A percentile compares a stretch with the other conserved stretches of the same genome.
Evolutionary conservation across 1,140 invertebrate genomes (phyloP).

Genomic region (Ceratina calcarata): DNA sequence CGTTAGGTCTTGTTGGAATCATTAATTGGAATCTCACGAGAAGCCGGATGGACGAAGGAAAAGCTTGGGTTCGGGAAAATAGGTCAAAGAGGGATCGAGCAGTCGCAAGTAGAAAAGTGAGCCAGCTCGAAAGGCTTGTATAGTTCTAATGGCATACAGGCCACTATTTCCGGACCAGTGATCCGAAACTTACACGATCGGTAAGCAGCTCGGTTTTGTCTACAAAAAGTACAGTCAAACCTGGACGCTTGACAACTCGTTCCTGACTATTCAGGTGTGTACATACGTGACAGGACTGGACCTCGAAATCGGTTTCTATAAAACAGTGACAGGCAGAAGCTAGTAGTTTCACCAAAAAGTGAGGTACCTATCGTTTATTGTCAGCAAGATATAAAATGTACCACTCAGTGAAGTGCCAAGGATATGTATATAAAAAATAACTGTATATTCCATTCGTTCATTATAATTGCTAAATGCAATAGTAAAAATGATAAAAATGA

Average conservation of each 20-base stretch:
- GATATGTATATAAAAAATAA: too few species aligned
- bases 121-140: slow-evolving; percentile 8
- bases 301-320: slow-evolving; percentile 36
- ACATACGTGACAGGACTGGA: not conserved
- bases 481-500: not conserved
- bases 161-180: slow-evolving; percentile 56
- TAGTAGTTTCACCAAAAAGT: too few species aligned
- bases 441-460: too few species aligned
- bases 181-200: slow-evolving; percentile 47
- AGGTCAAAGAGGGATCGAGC: slow-evolving; percentile 11
- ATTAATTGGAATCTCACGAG: slow-evolving; percentile 1
- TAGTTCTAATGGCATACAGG: slow-evolving; percentile 18
- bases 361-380: too few species aligned
- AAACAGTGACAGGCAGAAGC: too few species aligned
- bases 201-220: slow-evolving; percentile 45
- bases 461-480: not conserved
- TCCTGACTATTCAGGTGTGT: slow-evolving; percentile 37
- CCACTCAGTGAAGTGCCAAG: too few species aligned
- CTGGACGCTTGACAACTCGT: slow-evolving; percentile 19
- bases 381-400: too few species aligned
- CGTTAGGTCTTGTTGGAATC: not conserved
- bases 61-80: not conserved
- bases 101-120: not conserved
- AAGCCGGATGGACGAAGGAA: not conserved
- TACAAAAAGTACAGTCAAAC: slow-evolving; percentile 51